phyloP scores from a whole-genome alignment of 2,888 invertebrate genomes.

The Chloromyia formosa region DNA sequence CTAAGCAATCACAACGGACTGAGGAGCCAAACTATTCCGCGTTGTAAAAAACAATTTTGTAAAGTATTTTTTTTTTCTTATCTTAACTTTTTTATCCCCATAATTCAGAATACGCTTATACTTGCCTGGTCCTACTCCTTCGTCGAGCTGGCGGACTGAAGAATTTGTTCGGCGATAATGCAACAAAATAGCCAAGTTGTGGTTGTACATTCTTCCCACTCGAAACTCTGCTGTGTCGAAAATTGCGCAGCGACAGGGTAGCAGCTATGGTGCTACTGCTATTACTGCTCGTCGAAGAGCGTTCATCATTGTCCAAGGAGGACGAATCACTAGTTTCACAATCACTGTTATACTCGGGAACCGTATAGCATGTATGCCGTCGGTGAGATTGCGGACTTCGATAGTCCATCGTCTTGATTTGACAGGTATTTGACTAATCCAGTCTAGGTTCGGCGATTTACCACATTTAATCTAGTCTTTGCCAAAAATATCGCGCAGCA shows the following conservation, averaged over 20 bases:
- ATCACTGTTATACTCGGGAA: slow-evolving; percentile 57
- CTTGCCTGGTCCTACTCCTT: slow-evolving; percentile 50
- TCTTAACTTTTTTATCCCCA: no score
- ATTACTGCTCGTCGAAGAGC: slow-evolving; percentile 8
- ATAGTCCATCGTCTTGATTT: slow-evolving; percentile 12
- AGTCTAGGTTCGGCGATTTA: no score
- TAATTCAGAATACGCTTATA: no score
- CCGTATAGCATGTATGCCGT: slow-evolving; percentile 58
- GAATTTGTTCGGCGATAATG: slow-evolving; percentile 64
- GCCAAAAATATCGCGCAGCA: no score
- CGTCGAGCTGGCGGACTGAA: slow-evolving; percentile 61
- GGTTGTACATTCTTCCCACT: slow-evolving; percentile 56
- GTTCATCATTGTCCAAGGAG: slow-evolving; percentile 47
- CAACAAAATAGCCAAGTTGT: slow-evolving; percentile 71
- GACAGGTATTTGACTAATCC: not conserved
- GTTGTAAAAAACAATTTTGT: no score
- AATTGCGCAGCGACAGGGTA: not conserved
- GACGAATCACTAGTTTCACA: slow-evolving; percentile 45
- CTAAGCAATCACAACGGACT: no score
- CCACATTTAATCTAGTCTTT: no score
- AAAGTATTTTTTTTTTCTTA: no score
- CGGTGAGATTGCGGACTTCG: slow-evolving; percentile 1
- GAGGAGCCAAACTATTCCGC: no score
- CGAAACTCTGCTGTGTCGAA: not conserved
- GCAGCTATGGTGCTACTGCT: slow-evolving; percentile 19